These are phyloP conservation scores for Cochlearius cochlearius DNA, from an alignment of 2,113 vertebrate genomes.

Conservation along the genomic window DNA sequence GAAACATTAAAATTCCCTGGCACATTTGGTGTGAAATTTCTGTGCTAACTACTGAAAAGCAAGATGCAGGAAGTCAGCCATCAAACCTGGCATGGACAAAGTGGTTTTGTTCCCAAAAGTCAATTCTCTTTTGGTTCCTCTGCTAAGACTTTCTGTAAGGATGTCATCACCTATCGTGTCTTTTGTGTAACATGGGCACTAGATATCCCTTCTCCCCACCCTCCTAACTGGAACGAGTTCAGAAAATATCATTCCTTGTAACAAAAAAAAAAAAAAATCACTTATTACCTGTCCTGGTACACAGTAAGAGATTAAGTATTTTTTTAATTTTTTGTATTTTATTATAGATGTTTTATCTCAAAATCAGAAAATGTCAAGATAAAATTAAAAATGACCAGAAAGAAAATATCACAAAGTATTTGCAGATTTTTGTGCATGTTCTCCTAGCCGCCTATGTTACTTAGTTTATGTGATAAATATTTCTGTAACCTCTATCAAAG, in stretches of 20 bases:
- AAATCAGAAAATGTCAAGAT: not conserved
- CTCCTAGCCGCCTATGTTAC: not conserved
- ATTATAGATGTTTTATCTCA: not conserved
- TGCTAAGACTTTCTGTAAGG: not conserved
- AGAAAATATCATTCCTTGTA: not conserved
- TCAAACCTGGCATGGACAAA: not conserved
- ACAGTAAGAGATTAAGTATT: not conserved
- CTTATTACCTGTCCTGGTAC: not conserved
- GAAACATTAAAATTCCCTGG: not conserved
- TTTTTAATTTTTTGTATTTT: not conserved
- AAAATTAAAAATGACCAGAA: not conserved
- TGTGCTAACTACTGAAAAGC: not conserved
- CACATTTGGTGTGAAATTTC: not conserved
- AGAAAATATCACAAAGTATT: not conserved
- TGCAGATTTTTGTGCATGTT: not conserved
- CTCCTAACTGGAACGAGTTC: not conserved
- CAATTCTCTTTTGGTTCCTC: not conserved
- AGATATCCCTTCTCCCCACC: not conserved
- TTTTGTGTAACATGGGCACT: not conserved
- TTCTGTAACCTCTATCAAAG: not conserved
- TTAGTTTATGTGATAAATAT: not conserved
- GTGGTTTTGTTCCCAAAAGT: not conserved
- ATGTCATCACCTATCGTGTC: not conserved
- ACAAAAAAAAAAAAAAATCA: not conserved
- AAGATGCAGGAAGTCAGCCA: not conserved